Conservation (phyloP, 2,888 invertebrate species). For the Scrobipalpa atriplicella region DNA sequence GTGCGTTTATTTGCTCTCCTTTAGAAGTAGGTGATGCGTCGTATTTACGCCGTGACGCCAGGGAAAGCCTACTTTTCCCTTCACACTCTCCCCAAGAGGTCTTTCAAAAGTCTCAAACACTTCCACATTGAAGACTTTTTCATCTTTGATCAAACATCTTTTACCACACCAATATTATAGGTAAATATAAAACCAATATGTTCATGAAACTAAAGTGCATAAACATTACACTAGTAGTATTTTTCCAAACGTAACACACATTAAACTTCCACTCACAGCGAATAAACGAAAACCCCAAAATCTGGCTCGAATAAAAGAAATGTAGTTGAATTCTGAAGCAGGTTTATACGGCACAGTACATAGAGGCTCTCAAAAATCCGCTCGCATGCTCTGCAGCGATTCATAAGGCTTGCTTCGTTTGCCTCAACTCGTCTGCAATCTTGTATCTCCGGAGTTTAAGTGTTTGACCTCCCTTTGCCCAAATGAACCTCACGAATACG, state of each 20-base stretch:
- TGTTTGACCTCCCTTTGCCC: constrained; percentile 77
- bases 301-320: constrained; percentile 14
- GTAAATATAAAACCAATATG: too few species aligned
- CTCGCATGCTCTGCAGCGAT: constrained; percentile 68
- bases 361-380: constrained; percentile 57
- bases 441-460: constrained; percentile 77
- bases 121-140: constrained; percentile 67
- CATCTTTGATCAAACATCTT: constrained; percentile 52
- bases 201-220: too few species aligned
- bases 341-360: constrained; percentile 42
- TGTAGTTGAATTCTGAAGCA: constrained; percentile 31
- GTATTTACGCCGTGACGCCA: constrained; percentile 64
- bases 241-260: too few species aligned
- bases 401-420: constrained; percentile 75
- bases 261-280: constrained; percentile 42
- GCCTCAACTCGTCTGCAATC: constrained; percentile 74
- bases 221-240: too few species aligned
- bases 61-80: constrained; percentile 59
- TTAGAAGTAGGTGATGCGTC: constrained; percentile 75
- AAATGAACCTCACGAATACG: constrained; percentile 72
- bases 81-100: constrained; percentile 47
- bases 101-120: constrained; percentile 44
- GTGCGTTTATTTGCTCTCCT: constrained; percentile 78
- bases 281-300: constrained; percentile 11
- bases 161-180: too few species aligned